Conservation (phyloP, 2,888 invertebrate species). For the Pecten maximus region DNA sequence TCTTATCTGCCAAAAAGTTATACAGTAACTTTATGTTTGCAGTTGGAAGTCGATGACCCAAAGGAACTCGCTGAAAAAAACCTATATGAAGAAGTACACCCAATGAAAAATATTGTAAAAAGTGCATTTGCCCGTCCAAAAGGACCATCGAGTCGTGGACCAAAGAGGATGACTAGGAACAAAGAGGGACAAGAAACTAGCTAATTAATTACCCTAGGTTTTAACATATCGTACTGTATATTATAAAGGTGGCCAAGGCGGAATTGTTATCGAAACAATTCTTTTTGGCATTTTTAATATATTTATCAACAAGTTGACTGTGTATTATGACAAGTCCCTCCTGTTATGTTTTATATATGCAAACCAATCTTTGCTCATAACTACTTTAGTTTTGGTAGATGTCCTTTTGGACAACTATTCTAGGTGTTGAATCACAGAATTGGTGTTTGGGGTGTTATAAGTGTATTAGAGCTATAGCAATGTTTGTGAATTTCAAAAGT, state of each 20-base stretch:
- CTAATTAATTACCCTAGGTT: constrained; percentile 4
- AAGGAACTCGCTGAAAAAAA: constrained; percentile 94
- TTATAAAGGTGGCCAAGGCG: not conserved
- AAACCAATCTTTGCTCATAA: not conserved
- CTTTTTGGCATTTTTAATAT: not conserved
- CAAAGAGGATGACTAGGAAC: constrained; percentile 83
- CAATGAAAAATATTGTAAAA: constrained; percentile 87
- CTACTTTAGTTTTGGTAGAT: not conserved
- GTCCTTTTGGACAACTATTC: not conserved
- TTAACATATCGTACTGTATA: not conserved
- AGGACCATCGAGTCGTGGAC: constrained; percentile 96
- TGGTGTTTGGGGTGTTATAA: not conserved
- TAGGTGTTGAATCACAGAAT: not conserved
- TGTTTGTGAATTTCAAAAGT: not conserved
- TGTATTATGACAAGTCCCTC: not conserved
- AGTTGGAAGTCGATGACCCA: constrained; percentile 96
- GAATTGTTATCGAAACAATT: not conserved
- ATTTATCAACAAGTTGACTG: not conserved
- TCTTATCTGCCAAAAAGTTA: not conserved
- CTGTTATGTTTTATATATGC: not conserved
- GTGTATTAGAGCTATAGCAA: not conserved
- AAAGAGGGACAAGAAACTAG: constrained; percentile 42
- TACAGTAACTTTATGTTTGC: constrained; percentile 66
- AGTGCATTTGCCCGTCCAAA: constrained; percentile 94
- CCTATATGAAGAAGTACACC: constrained; percentile 96